These are phyloP conservation scores for Ctenomys sociabilis DNA, from an alignment of 2,113 vertebrate species.

Conservation along the genomic window DNA sequence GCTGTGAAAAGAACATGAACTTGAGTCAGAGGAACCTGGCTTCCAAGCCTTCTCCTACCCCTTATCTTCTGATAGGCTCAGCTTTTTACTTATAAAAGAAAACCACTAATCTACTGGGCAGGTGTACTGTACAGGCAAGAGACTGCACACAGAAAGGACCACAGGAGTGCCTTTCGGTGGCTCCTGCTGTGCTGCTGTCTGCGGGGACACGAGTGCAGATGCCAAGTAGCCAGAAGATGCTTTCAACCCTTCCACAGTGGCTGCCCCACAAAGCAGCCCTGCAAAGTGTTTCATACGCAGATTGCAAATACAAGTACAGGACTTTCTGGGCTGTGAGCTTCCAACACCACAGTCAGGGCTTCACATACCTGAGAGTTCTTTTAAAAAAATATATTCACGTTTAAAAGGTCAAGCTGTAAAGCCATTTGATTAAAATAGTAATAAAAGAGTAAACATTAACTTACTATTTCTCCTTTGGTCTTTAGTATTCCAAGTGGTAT, in stretches of 20 bases:
- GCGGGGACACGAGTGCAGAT: not conserved
- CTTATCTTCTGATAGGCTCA: not conserved
- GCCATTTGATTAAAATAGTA: constrained; percentile 82
- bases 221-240: not conserved
- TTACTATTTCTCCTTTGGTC: constrained; percentile 85
- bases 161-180: not conserved
- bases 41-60: not conserved
- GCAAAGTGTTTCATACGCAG: not conserved
- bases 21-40: constrained; percentile 13
- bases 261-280: not conserved
- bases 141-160: not conserved
- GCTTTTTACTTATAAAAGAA: constrained; percentile 24
- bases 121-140: not conserved
- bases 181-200: not conserved
- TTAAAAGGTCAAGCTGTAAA: constrained; percentile 83
- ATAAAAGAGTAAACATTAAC: constrained; percentile 89
- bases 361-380: constrained; percentile 69
- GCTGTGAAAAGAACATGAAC: not conserved
- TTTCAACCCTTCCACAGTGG: not conserved
- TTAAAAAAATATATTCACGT: constrained; percentile 67
- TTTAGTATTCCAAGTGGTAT: constrained; percentile 82
- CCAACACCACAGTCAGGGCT: constrained; percentile 51
- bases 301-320: constrained; percentile 49
- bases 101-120: not conserved
- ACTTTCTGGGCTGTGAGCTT: constrained; percentile 62